phyloP scores from a whole-genome alignment of 2,888 invertebrate species.

The Tanytarsus gracilentus region DNA sequence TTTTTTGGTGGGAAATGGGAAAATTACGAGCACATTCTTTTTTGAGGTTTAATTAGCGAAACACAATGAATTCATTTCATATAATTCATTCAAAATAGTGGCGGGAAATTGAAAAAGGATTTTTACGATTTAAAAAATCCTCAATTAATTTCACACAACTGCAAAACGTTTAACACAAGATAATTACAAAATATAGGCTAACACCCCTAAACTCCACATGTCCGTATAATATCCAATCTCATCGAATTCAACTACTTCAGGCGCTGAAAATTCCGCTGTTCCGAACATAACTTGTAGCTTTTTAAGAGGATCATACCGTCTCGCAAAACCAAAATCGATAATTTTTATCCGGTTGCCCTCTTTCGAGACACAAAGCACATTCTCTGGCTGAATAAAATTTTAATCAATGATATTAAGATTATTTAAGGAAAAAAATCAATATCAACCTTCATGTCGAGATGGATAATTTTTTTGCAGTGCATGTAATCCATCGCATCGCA shows the following conservation, averaged over 20 bases:
- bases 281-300: conserved; percentile 81
- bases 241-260: conserved; percentile 75
- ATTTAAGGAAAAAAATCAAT: conserved; percentile 3
- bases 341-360: conserved; percentile 91
- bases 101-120: too few relatives aligned
- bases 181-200: conserved; percentile 84
- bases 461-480: conserved; percentile 82
- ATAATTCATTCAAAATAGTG: too few relatives aligned
- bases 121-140: too few relatives aligned
- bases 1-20: background rate
- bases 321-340: conserved; percentile 90
- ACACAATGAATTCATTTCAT: too few relatives aligned
- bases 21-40: too few relatives aligned
- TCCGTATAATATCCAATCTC: conserved; percentile 86
- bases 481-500: conserved; percentile 92
- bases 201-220: conserved; percentile 95
- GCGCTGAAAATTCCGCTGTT: conserved; percentile 92
- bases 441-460: conserved; percentile 87
- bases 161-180: background rate
- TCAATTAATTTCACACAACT: too few relatives aligned
- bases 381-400: conserved; percentile 78
- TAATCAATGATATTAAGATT: conserved; percentile 33
- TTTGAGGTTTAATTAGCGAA: too few relatives aligned
- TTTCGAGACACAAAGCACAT: conserved; percentile 84
- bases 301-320: conserved; percentile 76